Conservation (phyloP, 2,888 invertebrate species). For the Dasypogon diadema region DNA sequence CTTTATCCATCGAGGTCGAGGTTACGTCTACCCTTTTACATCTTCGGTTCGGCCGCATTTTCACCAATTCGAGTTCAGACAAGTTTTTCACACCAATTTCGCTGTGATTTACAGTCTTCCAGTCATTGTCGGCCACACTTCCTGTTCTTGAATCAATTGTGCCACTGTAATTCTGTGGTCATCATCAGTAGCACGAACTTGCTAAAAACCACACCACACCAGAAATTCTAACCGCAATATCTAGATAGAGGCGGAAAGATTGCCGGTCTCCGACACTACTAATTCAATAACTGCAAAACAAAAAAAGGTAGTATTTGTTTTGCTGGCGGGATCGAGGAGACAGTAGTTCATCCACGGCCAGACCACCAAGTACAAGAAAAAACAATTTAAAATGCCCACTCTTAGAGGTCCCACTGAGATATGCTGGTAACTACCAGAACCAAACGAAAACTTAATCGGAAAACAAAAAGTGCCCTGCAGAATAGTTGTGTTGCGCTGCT, state of each 20-base stretch:
- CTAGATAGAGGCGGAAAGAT: too few relatives aligned
- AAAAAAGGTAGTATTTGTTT: not conserved
- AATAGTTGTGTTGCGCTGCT: too few relatives aligned
- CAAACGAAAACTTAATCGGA: not conserved
- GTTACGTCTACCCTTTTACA: constrained; percentile 7
- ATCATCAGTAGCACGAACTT: not conserved
- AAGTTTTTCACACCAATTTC: too few relatives aligned
- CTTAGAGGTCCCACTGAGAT: not conserved
- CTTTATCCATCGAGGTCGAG: constrained; percentile 2
- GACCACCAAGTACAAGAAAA: not conserved
- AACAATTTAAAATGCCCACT: too few relatives aligned
- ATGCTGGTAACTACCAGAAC: not conserved
- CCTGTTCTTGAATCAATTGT: not conserved
- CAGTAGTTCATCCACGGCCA: too few relatives aligned
- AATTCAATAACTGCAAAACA: constrained; percentile 21
- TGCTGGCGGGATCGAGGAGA: not conserved
- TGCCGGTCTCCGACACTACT: not conserved
- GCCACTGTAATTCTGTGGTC: not conserved
- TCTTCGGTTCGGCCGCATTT: too few relatives aligned
- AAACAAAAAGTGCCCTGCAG: not conserved
- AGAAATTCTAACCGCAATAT: constrained; percentile 32
- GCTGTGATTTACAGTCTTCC: not conserved
- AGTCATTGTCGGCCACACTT: not conserved
- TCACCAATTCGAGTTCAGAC: not conserved
- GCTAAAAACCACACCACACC: constrained; percentile 21